Conservation (phyloP, 2,113 vertebrate genomes). For the Triplophysa siluroides region DNA sequence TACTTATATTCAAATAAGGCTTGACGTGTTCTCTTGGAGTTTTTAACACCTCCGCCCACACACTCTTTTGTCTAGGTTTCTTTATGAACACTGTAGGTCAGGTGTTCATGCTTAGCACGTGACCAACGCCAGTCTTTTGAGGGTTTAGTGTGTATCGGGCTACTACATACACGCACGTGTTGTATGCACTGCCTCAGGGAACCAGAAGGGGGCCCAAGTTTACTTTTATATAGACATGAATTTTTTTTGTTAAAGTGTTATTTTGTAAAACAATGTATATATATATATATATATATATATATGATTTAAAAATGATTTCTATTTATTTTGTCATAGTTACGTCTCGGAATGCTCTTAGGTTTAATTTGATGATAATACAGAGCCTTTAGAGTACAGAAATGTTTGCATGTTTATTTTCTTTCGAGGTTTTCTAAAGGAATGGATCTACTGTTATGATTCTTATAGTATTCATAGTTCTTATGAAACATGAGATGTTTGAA, state of each 20-base stretch:
- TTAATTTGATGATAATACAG: neutral
- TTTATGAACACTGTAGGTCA: neutral
- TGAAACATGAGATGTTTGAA: neutral
- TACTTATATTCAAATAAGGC: conserved; percentile 31
- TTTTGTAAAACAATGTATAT: neutral
- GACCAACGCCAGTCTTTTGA: neutral
- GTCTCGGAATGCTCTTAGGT: too few relatives aligned
- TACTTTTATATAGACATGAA: too few relatives aligned
- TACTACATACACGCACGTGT: neutral
- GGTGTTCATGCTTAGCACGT: conserved; percentile 5
- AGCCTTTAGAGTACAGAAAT: neutral
- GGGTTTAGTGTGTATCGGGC: neutral
- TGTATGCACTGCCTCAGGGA: neutral
- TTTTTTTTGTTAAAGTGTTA: too few relatives aligned
- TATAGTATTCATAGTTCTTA: too few relatives aligned
- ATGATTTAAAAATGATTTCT: too few relatives aligned
- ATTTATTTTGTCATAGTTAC: too few relatives aligned
- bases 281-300: neutral
- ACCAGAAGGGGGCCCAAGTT: neutral
- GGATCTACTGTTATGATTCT: neutral
- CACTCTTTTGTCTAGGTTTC: conserved; percentile 15
- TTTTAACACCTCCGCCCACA: neutral
- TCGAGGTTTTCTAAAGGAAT: neutral
- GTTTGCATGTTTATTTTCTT: neutral
- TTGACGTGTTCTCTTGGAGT: neutral